Percentiles rank a stretch among this genome's conserved stretches.
phyloP scores from a whole-genome alignment of 2,888 invertebrate species.

The Tenthredo mesomela region DNA sequence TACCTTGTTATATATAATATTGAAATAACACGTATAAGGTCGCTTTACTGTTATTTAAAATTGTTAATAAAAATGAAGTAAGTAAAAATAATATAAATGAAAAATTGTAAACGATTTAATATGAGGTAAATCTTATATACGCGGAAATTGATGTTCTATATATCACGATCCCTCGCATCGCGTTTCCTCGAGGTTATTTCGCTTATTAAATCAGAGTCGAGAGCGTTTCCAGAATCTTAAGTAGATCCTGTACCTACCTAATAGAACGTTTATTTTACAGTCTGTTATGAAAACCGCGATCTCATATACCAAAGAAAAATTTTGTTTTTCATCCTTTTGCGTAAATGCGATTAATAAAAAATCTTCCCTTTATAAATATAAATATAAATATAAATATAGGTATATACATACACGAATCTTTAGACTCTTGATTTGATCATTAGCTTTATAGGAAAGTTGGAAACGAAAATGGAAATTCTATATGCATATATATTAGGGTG shows the following conservation, averaged over 20 bases:
- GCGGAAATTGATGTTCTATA: neutral
- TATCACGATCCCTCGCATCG: neutral
- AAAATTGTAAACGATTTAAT: neutral
- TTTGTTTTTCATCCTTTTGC: neutral
- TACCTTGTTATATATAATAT: neutral
- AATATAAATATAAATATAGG: neutral
- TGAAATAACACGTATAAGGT: neutral
- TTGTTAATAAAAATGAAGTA: neutral
- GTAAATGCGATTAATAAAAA: neutral
- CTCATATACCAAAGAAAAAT: neutral
- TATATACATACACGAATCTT: neutral
- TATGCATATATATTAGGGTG: no score
- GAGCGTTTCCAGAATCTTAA: neutral
- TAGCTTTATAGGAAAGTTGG: neutral
- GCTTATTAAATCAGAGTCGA: slow-evolving; percentile 12
- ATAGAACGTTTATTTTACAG: neutral
- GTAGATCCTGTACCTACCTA: neutral
- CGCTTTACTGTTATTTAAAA: neutral
- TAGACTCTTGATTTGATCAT: neutral
- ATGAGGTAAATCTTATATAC: neutral
- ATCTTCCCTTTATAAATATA: neutral
- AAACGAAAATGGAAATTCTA: neutral
- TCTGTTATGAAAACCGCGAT: neutral
- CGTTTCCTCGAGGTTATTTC: neutral
- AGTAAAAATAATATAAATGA: neutral